Evolutionary conservation across 2,888 invertebrate genomes (phyloP), one percentile per base, ranked within the genome.

Genomic region (Cephus pulcher): DNA sequence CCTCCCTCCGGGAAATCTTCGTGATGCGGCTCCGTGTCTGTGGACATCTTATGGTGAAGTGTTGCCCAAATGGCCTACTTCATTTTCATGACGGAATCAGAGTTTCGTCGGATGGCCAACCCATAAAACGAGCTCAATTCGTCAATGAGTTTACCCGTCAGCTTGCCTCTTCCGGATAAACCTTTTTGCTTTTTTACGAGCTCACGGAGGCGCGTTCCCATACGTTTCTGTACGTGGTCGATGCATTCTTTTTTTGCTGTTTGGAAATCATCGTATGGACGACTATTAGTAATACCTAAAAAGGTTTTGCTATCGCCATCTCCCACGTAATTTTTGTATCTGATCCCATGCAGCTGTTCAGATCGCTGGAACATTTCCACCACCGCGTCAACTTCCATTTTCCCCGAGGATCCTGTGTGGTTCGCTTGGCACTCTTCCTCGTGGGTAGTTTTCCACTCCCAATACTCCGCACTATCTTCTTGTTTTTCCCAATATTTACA

Each of bases 21-120:
- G 73, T 87, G 85, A 75, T 84, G 79, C 11, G 84, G 85, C 33
- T 84, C 82, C n/a, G 82, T 75, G 34, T 85, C 83, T 12, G 84
- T 84, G 2, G 84, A 85, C 68, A 82, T 76, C 34, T 83, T 84
- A 74, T 85, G 84, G 73, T 84, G 73, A 30, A 82, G 78, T 11
- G 84, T 86, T 23, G 83, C 85, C 78, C 79, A 84, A 32, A 86
- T 84, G 33, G 74, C 80, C 15, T 56, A 78, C 32, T 79, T 79
- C 85, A 85, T 84, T 32, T 82, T 35, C 34, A 75, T 76, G 6
- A 80, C 76, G 75, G 78, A 75, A 75, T 77, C 69, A 9, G 32
- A n/a, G 77, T 84, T 82, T 71, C 81, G 33, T 12, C 80, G 23
- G 34, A 84, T 83, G 4, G 81, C 81, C 23, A 82, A 76, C 40